Base-by-base conservation (phyloP, 2,797 vertebrate species). In the Eleutherodactylus coqui region DNA sequence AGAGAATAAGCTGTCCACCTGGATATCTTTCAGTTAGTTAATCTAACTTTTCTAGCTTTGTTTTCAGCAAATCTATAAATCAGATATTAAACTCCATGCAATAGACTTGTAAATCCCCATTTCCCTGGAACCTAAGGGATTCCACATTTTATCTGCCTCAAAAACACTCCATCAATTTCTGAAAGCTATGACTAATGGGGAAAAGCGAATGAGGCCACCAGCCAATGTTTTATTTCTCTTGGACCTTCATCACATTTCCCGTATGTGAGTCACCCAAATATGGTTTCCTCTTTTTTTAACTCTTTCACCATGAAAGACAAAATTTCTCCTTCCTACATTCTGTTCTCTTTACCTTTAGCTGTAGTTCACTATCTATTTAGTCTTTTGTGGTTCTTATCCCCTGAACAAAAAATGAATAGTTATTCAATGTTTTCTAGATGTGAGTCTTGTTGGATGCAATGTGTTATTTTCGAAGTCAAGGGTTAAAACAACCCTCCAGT, bases 221-320 rank as follows among this genome's bases (percentile, higher is more conserved):
- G 67, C 64, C 67, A 80, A 79, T 45, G 27, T 72, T 85, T 36
- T 85, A 79, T 79, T 79, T 58, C 36, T 36, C 29, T 58, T 79
- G 64, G 64, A 72, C 62, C 75, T 70, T 85, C 8, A 85, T 16
- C 60, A 53, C 9, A 78, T 53, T 70, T 79, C 38, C 51, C 60
- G 53, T 73, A 85, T 16, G 49, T 85, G 84, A 85, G 38, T 85
- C 84, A 85, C 49, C 73, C 38, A 79, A 80, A 45, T 62, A 73
- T 43, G 58, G 49, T 85, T 73, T 60, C 47, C 49, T 85, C 27
- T 45, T 58, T 29, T 55, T 55, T 85, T 79, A 85, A 85, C 47
- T 47, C 60, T 73, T 85, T 43, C 41, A n/a, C 24, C 19, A 21
- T 41, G 47, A 75, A 34, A 27, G 34, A 17, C n/a, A 21, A 10